These are phyloP conservation scores for Pachypsylla venusta DNA, from an alignment of 1,140 invertebrate species.

Conservation along the genomic window DNA sequence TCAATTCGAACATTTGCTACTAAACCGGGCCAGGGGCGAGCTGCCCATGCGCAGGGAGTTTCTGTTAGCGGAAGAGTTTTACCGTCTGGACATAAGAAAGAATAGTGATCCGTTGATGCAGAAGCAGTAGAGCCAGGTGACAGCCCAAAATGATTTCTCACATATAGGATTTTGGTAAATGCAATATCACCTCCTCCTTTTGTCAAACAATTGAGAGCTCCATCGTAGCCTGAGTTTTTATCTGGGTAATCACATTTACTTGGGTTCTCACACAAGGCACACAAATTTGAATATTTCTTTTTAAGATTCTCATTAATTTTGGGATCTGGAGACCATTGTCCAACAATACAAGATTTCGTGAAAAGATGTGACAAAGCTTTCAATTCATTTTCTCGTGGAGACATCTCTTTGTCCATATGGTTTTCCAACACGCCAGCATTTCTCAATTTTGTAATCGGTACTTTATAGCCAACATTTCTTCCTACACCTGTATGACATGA, in stretches of 20 bases:
- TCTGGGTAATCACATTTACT: conserved; percentile 64
- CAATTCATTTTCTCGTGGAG: conserved; percentile 57
- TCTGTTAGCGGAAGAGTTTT: conserved; percentile 45
- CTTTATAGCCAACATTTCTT: conserved; percentile 61
- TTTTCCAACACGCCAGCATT: conserved; percentile 46
- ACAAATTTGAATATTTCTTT: conserved; percentile 52
- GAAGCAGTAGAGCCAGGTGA: conserved; percentile 29
- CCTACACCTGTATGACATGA: conserved; percentile 68
- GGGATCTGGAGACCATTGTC: conserved; percentile 57
- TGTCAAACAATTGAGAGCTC: conserved; percentile 62
- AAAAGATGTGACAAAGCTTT: conserved; percentile 55
- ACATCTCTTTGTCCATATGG: conserved; percentile 45
- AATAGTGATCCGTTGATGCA: conserved; percentile 37
- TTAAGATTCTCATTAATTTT: conserved; percentile 48
- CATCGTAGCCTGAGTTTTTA: conserved; percentile 64
- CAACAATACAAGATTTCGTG: conserved; percentile 57
- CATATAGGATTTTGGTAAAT: conserved; percentile 66
- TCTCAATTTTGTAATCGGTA: conserved; percentile 38
- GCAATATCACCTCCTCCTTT: conserved; percentile 64
- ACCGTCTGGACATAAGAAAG: conserved; percentile 70
- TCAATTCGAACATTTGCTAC: conserved; percentile 31
- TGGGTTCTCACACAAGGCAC: conserved; percentile 54
- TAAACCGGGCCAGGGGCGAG: conserved; percentile 60
- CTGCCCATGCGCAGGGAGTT: conserved; percentile 60
- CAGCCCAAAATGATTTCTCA: conserved; percentile 56